Conservation (phyloP, 2,113 vertebrate genomes). For the Labeo rohita region DNA sequence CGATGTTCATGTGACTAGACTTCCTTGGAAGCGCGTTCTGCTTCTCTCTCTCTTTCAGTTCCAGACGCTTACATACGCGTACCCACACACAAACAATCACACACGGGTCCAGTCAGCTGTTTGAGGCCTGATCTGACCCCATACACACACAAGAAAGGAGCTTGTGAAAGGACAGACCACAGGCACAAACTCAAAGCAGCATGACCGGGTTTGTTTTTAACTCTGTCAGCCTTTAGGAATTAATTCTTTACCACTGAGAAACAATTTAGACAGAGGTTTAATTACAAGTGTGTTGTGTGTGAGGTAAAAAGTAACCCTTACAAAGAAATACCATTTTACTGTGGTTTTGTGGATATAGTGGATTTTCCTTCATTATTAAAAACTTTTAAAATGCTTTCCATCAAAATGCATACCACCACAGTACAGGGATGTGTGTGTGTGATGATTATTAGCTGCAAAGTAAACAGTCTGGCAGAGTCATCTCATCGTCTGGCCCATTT, state of each 20-base stretch:
- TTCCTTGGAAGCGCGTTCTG: conserved; percentile 29
- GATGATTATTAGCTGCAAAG: conserved; percentile 14
- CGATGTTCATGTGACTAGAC: conserved; percentile 37
- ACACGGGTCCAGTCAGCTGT: conserved; percentile 51
- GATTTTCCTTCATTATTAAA: not conserved
- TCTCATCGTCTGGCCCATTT: conserved; percentile 32
- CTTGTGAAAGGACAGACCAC: conserved; percentile 42
- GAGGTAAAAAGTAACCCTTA: not conserved
- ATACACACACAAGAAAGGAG: conserved; percentile 38
- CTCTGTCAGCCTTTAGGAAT: not conserved
- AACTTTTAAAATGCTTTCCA: not conserved
- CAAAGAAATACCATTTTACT: not conserved
- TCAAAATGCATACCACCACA: too few species aligned
- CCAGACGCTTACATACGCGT: not conserved
- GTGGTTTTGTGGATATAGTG: not conserved
- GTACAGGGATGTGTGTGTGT: not conserved
- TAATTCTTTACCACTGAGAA: conserved; percentile 14
- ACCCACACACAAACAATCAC: conserved; percentile 27
- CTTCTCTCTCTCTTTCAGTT: conserved; percentile 39
- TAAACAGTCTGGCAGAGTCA: conserved; percentile 37
- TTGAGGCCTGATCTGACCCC: conserved; percentile 44
- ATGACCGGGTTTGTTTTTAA: conserved; percentile 24
- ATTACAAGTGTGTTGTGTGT: not conserved
- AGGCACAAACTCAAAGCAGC: conserved; percentile 17
- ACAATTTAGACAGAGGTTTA: not conserved